These are phyloP conservation scores for Gallinago undulata DNA, from an alignment of 2,113 vertebrate genomes.

Conservation along the genomic window DNA sequence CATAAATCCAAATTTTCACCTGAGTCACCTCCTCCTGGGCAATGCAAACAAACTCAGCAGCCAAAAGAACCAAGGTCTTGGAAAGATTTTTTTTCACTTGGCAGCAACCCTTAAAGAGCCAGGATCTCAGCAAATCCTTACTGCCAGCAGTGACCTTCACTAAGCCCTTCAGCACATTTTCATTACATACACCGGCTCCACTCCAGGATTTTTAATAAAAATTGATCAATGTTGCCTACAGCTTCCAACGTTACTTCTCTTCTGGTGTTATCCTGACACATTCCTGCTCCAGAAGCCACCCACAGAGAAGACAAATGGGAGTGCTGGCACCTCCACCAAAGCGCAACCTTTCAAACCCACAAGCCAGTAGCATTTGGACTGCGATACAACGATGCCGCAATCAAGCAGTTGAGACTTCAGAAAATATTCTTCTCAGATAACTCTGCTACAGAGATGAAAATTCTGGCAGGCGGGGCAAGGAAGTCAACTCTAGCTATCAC, in stretches of 20 bases:
- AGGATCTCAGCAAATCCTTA: background rate
- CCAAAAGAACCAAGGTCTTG: background rate
- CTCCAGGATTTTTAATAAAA: background rate
- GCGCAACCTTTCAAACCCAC: background rate
- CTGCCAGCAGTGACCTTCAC: background rate
- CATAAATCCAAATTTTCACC: background rate
- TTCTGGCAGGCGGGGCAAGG: background rate
- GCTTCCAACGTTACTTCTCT: background rate
- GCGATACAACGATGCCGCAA: background rate
- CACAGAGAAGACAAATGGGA: background rate
- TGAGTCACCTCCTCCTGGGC: background rate
- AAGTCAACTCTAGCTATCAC: background rate
- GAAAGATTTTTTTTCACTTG: background rate
- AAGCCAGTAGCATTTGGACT: background rate
- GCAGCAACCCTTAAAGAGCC: background rate
- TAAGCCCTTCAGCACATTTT: background rate
- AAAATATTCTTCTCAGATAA: background rate
- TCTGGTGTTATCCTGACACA: background rate
- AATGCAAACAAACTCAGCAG: background rate
- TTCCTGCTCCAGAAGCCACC: background rate
- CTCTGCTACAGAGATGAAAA: background rate
- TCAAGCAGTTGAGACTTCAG: background rate
- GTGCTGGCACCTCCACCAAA: background rate
- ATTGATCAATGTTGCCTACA: background rate
- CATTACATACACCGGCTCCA: background rate